phyloP scores from a whole-genome alignment of 2,113 vertebrate species.

The Corythornis madagascariensis region DNA sequence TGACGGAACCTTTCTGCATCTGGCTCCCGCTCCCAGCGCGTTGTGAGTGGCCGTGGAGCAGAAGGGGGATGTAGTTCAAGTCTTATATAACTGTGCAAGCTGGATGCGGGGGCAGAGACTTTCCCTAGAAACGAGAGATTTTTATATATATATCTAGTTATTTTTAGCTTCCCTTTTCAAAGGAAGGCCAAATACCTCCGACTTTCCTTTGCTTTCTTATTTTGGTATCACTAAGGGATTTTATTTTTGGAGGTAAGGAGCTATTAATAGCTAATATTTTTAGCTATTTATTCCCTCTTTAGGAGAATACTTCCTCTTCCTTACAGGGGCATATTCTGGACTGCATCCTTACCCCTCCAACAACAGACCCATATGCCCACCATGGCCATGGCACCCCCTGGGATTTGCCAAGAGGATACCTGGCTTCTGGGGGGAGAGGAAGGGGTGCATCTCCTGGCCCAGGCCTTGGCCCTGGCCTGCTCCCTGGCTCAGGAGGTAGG shows the following conservation, averaged over 20 bases:
- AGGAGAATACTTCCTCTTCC: conserved; percentile 66
- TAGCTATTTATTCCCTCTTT: conserved; percentile 65
- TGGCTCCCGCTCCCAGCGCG: conserved; percentile 50
- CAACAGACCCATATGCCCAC: not conserved
- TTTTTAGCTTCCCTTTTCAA: conserved; percentile 64
- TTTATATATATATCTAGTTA: conserved; percentile 73
- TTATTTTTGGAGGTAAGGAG: conserved; percentile 69
- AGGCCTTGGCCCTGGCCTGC: not conserved
- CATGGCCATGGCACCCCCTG: fast-evolving
- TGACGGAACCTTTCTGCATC: conserved; percentile 59
- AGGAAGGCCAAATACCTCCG: conserved; percentile 73
- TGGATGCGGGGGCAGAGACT: conserved; percentile 66
- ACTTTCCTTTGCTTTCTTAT: conserved; percentile 75
- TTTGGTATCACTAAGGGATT: conserved; percentile 74
- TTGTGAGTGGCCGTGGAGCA: conserved; percentile 41
- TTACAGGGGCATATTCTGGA: conserved; percentile 32
- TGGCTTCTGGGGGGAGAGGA: not conserved
- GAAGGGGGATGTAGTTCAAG: conserved; percentile 54
- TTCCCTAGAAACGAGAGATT: conserved; percentile 80
- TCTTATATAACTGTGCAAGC: conserved; percentile 72
- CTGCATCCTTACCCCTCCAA: not conserved
- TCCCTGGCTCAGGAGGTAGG: not conserved
- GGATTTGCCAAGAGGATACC: not conserved
- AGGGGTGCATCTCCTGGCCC: not conserved
- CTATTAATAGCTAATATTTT: conserved; percentile 71